Conservation (phyloP, 1,140 invertebrate genomes). For the Belonocnema kinseyi region DNA sequence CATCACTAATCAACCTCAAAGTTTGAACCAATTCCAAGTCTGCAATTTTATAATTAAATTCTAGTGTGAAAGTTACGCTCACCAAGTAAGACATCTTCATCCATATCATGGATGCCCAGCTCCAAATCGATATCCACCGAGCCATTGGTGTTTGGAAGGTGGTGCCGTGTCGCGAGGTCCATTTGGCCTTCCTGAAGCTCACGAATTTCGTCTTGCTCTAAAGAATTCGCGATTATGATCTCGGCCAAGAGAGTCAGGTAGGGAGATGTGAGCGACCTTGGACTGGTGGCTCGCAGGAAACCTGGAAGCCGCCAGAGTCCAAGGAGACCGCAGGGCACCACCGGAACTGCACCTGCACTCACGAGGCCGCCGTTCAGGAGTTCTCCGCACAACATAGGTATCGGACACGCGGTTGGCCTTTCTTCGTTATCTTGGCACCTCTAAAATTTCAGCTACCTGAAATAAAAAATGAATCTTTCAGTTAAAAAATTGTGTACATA, state of each 20-base stretch:
- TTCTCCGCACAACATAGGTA: constrained; percentile 76
- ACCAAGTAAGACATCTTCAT: constrained; percentile 72
- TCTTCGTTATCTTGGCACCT: constrained; percentile 57
- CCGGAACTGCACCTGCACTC: constrained; percentile 73
- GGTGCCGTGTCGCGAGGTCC: constrained; percentile 48
- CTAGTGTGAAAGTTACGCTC: constrained; percentile 50
- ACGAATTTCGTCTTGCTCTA: constrained; percentile 60
- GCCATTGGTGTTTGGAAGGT: constrained; percentile 40
- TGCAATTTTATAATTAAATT: constrained; percentile 13
- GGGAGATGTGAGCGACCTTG: constrained; percentile 66
- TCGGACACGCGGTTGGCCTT: constrained; percentile 58
- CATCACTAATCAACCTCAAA: constrained; percentile 7
- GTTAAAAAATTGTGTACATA: not conserved
- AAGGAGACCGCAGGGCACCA: constrained; percentile 71
- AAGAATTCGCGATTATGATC: constrained; percentile 63
- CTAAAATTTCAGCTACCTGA: constrained; percentile 52
- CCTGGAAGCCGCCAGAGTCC: constrained; percentile 73
- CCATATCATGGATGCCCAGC: constrained; percentile 59
- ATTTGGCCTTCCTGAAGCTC: constrained; percentile 51
- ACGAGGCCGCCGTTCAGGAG: constrained; percentile 74
- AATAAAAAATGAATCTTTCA: not conserved
- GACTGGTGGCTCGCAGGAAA: constrained; percentile 69
- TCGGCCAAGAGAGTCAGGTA: constrained; percentile 71
- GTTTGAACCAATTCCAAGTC: not conserved
- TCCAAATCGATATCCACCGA: constrained; percentile 59